Base-by-base conservation (phyloP, 2,888 invertebrate genomes). In the Dinocampus coccinellae region DNA sequence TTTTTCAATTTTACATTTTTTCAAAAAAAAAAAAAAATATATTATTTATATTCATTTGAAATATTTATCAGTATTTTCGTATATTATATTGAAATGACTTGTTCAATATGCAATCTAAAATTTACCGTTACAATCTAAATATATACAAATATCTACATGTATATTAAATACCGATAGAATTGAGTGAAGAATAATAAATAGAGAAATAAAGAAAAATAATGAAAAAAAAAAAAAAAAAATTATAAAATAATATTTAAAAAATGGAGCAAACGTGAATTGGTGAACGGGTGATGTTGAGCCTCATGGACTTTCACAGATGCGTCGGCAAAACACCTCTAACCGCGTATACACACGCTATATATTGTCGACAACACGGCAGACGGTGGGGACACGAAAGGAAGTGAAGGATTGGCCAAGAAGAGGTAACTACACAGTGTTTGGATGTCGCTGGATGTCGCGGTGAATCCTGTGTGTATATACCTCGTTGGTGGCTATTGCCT, bases 361-460 rank as follows among this genome's bases (percentile, higher is more conserved):
- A 26, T 63, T 29, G 63, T 66, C 22, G 11, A 52, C 63, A 64
- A 26, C 58, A 58, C 33, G n/a, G n/a, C n/a, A 39, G 39, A 47
- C 24, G 57, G 66, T 57, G 66, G 66, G 66, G 66, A n/a, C 34
- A 20, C 4, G 22, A 66, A 57, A 39, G 39, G 42, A 66, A 55
- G 66, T 66, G 24, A 66, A 57, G 66, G 66, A 66, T 66, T 66
- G 66, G 66, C 36, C 36, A 55, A 66, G 57, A 39, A 55, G 42
- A 66, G 66, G 57, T 57, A 34, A 20, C 26, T 34, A 33, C 33
- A 58, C 33, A 55, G 39, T 33, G 66, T 55, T 55, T 36, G 66
- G 66, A 66, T 57, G 66, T 66, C 66, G 66, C 55, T 57, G 53
- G 67, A 66, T 62, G 71, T 71, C 52, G 72, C 64, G 66, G 55